Evolutionary conservation across 2,888 invertebrate species (phyloP), one percentile per base, ranked within the genome.

Genomic region (Petrolisthes manimaculis): DNA sequence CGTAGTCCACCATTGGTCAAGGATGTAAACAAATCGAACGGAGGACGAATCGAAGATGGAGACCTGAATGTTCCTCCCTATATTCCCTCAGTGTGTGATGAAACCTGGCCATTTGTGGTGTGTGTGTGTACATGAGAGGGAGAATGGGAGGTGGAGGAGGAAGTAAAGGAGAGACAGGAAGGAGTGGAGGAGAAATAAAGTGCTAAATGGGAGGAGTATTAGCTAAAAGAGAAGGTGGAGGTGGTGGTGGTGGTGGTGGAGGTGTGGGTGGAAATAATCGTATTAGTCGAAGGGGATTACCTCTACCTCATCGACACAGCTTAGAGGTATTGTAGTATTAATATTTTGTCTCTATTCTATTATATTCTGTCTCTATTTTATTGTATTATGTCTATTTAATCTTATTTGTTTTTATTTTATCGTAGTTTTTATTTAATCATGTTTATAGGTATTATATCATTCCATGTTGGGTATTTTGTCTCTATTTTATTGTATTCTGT

Each of bases 21-120:
- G 78, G 83, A 87, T 83, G 87, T 87, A 87, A 87, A 87, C 87
- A 87, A 87, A 87, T 87, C 87, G 87, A 87, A 87, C 83, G n/a
- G n/a, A n/a, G n/a, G n/a, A 55, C 71, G 67, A 87, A 87, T 86
- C 83, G 87, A 87, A 83, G 87, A 83, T 83, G 87, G 87, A 79
- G 79, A 83, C 55, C 55, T 77, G 54, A 69, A 9, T 37, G 67
- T 24, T 24, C 24, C 37, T 14, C 53, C 67, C 71, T 55, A n/a
- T 18, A 18, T 87, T 79, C n/a, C n/a, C n/a, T n/a, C n/a, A n/a
- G n/a, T n/a, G n/a, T n/a, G n/a, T n/a, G n/a, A 87, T 87, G 87
- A 87, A 87, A 69, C 24, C 21, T 5, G 37, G 83, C 69, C 83
- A 14, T 9, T 24, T 54, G 83, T 53, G 54, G 71, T 79, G 55